Conservation (phyloP, 2,888 invertebrate species). For the Strigamia maritima region DNA sequence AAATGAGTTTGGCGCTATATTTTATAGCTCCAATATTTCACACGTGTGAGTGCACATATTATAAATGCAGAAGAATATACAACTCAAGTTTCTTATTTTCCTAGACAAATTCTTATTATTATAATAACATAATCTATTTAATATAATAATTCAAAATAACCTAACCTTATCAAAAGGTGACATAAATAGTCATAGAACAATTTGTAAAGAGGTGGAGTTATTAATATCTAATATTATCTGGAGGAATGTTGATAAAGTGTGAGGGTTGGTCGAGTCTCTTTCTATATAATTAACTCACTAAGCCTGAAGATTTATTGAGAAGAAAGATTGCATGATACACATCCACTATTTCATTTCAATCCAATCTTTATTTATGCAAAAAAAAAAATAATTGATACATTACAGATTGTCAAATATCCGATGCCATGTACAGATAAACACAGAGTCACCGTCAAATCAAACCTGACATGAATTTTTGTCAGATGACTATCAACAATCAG, state of each 20-base stretch:
- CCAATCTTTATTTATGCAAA: neutral
- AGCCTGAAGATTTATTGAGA: neutral
- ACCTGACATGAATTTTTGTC: neutral
- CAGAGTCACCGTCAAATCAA: neutral
- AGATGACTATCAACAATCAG: neutral
- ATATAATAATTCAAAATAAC: neutral
- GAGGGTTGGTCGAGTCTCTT: neutral
- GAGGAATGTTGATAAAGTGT: slow-evolving; percentile 23
- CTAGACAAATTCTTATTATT: neutral
- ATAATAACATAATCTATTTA: neutral
- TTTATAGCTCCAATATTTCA: slow-evolving; percentile 12
- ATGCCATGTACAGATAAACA: neutral
- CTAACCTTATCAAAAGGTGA: neutral
- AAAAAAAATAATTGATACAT: neutral
- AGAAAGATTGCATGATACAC: neutral
- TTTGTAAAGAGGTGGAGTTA: slow-evolving; percentile 13
- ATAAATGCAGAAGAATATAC: neutral
- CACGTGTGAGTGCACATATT: neutral
- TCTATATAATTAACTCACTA: slow-evolving; percentile 21
- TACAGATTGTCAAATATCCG: neutral
- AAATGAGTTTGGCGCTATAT: neutral
- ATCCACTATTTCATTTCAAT: neutral
- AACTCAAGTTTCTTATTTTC: neutral
- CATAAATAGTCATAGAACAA: slow-evolving; percentile 18
- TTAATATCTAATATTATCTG: slow-evolving; percentile 20